A percentile compares a stretch with the other conserved stretches of the same genome.
Conservation (phyloP, 2,797 vertebrate genomes). For the Enteromius afrohamiltoni region DNA sequence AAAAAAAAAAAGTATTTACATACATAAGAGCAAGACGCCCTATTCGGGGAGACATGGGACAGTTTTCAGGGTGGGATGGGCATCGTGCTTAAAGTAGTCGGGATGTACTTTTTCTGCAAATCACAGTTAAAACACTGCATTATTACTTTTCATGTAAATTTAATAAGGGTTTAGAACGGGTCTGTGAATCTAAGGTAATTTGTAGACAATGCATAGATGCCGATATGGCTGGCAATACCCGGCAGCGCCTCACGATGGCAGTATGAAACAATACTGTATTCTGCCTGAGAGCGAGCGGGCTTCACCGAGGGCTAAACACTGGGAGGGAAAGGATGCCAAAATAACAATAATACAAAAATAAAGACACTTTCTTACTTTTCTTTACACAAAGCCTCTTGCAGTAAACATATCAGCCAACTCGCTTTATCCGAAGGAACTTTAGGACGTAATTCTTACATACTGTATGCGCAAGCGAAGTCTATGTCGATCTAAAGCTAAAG, state of each 20-base stretch:
- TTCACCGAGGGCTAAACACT: constrained; percentile 20
- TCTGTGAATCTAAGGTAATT: constrained; percentile 62
- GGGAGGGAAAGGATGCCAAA: constrained; percentile 10
- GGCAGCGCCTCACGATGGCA: constrained; percentile 57
- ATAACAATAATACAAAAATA: constrained; percentile 42
- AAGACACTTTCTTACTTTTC: constrained; percentile 39
- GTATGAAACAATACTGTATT: constrained; percentile 48
- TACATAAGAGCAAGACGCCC: constrained; percentile 19
- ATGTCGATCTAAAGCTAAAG: constrained; percentile 66
- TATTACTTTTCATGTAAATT: constrained; percentile 53
- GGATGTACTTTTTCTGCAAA: constrained; percentile 31
- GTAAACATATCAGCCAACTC: constrained; percentile 40
- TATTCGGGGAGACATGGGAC: constrained; percentile 6
- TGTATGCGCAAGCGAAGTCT: constrained; percentile 51
- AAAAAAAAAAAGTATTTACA: constrained; percentile 56
- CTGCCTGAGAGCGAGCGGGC: constrained; percentile 1
- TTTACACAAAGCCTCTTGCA: constrained; percentile 46
- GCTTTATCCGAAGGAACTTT: constrained; percentile 18
- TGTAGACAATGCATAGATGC: constrained; percentile 32
- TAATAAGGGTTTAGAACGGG: constrained; percentile 54
- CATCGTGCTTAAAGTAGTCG: constrained; percentile 31
- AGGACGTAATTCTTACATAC: constrained; percentile 4
- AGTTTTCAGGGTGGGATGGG: neutral
- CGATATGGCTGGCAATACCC: constrained; percentile 35
- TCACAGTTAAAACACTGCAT: constrained; percentile 80